Evolutionary conservation across 2,888 invertebrate genomes (phyloP).

Genomic region (Trachelus tabidus): DNA sequence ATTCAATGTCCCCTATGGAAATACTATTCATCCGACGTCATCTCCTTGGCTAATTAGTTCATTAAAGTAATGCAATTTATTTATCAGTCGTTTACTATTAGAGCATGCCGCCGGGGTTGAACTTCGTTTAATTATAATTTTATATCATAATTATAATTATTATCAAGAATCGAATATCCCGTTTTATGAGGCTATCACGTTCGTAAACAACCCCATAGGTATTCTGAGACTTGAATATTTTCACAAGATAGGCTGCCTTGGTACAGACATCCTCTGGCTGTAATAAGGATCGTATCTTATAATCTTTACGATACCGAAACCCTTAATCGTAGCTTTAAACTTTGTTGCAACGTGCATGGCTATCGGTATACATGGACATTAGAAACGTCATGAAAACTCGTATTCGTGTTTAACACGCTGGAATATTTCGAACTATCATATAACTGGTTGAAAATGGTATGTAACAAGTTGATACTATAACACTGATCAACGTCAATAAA

Average conservation of each 20-base stretch:
- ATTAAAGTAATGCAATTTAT: not conserved
- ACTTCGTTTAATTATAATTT: not conserved
- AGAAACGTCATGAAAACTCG: not conserved
- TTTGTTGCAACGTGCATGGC: not conserved
- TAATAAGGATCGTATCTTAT: conserved; percentile 32
- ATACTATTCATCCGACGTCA: not conserved
- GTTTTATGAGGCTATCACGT: not conserved
- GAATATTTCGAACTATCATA: not conserved
- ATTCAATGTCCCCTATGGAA: not conserved
- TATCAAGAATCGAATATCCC: not conserved
- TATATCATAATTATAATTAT: not conserved
- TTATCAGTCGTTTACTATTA: not conserved
- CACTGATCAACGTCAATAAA: not conserved
- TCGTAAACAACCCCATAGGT: not conserved
- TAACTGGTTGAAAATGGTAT: not conserved
- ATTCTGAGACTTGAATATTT: not conserved
- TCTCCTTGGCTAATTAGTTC: not conserved
- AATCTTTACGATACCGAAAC: conserved; percentile 33
- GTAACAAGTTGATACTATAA: not conserved
- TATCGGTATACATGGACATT: not conserved
- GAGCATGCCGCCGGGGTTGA: not conserved
- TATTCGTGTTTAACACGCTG: not conserved
- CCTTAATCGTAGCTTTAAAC: not conserved
- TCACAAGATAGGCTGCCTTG: not conserved
- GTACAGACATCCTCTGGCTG: conserved; percentile 6